Evolutionary conservation across 2,113 vertebrate genomes (phyloP), one percentile per base, ranked within the genome.

Genomic region (Lates calcarifer): DNA sequence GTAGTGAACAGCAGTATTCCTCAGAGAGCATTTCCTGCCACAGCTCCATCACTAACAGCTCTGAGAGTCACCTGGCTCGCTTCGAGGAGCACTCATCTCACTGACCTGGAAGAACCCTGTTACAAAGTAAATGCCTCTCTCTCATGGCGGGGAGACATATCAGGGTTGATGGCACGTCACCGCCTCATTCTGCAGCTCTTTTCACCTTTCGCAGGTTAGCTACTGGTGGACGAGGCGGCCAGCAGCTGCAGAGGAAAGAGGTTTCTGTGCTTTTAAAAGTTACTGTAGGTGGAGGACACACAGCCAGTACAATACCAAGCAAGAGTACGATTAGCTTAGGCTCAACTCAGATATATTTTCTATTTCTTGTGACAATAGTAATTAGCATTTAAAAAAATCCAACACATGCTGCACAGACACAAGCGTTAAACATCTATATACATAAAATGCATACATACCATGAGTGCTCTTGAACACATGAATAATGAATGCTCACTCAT

Each of bases 401-500:
- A n/a, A 55, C n/a, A 45, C 37, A 22, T 58, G n/a, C 43, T 71
- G 66, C 57, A 74, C 14, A 31, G 14, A 51, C 51, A 56, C 43
- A 56, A 39, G 49, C 62, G 77, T 56, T 7, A 83, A 77, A 49
- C 71, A 78, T 86, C 37, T 37, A 53, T 61, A 43, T 65, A 53
- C 26, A 66, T 73, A 49, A 74, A 53, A 60, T 45, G n/a, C 64
- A 81, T 63, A 8, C 63, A 78, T 72, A 20, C 56, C 72, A 28
- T 15, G 5, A 79, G 72, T 74, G 79, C 74, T 47, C 15, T 45
- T 7, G 4, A 82, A 63, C 64, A 58, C 71, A 91, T 94, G 26
- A 91, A 91, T 92, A 89, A 91, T 93, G 43, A 87, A 91, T 82
- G 51, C 2, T 41, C 55, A 64, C 83, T 88, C 71, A 84, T 49